Conservation (phyloP, 2,797 vertebrate species). For the Protonibea diacanthus region DNA sequence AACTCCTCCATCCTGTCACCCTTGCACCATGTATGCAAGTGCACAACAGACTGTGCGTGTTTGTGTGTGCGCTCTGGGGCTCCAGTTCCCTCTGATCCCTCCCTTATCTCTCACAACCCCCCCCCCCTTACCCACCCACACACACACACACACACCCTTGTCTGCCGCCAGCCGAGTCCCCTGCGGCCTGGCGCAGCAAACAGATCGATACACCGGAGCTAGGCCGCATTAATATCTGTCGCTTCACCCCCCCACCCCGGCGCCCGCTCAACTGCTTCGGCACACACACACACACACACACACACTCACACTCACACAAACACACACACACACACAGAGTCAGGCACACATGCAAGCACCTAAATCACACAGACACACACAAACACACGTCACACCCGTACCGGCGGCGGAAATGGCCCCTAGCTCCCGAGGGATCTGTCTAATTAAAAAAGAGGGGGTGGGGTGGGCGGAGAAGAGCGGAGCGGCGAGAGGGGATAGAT, state of each 20-base stretch:
- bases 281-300: conserved; percentile 55
- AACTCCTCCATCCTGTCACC: conserved; percentile 55
- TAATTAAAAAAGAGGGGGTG: conserved; percentile 86
- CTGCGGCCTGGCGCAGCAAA: conserved; percentile 87
- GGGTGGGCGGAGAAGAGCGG: conserved; percentile 39
- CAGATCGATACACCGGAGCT: conserved; percentile 90
- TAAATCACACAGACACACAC: conserved; percentile 78
- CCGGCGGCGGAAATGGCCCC: conserved; percentile 87
- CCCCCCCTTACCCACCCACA: conserved; percentile 1
- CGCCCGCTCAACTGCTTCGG: conserved; percentile 81
- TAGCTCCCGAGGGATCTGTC: conserved; percentile 86
- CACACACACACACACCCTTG: conserved; percentile 74
- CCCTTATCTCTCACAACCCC: conserved; percentile 74
- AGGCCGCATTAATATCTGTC: conserved; percentile 89
- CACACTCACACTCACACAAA: conserved; percentile 31
- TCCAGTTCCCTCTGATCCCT: conserved; percentile 78
- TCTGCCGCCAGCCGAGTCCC: conserved; percentile 86
- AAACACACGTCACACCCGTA: conserved; percentile 81
- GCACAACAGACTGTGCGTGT: conserved; percentile 48
- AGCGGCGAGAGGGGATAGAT: conserved; percentile 60
- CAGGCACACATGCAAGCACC: conserved; percentile 62
- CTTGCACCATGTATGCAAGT: conserved; percentile 53
- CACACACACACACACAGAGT: conserved; percentile 49
- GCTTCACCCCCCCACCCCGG: conserved; percentile 78
- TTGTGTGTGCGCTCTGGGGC: conserved; percentile 54